phyloP scores from a whole-genome alignment of 2,797 vertebrate species.

The Danionella dracula region DNA sequence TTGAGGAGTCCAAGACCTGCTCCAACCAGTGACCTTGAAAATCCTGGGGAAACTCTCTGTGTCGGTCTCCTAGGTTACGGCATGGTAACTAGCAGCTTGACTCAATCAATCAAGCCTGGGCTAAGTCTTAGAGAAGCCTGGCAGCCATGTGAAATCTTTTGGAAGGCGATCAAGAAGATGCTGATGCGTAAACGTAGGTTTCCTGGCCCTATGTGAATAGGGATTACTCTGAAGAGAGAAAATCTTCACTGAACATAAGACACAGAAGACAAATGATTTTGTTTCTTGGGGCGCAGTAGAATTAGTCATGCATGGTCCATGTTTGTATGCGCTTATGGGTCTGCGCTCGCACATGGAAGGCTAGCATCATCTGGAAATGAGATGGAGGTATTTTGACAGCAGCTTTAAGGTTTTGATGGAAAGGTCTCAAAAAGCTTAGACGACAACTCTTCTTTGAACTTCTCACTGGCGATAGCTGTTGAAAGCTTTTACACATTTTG shows the following conservation, averaged over 20 bases:
- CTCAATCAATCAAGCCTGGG: slow-evolving; percentile 56
- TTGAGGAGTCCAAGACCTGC: slow-evolving; percentile 73
- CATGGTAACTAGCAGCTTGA: slow-evolving; percentile 69
- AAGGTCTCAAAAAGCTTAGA: slow-evolving; percentile 9
- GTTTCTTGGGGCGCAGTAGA: not conserved
- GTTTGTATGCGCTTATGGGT: not conserved
- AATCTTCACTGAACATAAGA: not conserved
- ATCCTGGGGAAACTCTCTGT: slow-evolving; percentile 77
- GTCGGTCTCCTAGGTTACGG: slow-evolving; percentile 73
- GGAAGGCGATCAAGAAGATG: slow-evolving; percentile 45
- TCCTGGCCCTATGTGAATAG: slow-evolving; percentile 29
- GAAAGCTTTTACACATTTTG: slow-evolving; percentile 62
- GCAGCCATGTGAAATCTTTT: slow-evolving; percentile 62
- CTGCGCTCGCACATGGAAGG: not conserved
- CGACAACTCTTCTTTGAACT: slow-evolving; percentile 70
- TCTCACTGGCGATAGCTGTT: slow-evolving; percentile 66
- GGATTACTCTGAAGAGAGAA: slow-evolving; percentile 20
- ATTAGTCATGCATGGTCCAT: not conserved
- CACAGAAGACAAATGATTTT: not conserved
- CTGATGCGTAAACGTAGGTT: slow-evolving; percentile 53
- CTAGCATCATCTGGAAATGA: slow-evolving; percentile 59
- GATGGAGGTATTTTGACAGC: slow-evolving; percentile 66
- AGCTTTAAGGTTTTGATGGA: slow-evolving; percentile 56
- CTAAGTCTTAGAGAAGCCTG: slow-evolving; percentile 53
- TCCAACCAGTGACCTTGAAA: slow-evolving; percentile 79